Conservation (phyloP, 2,888 invertebrate species). For the Helobdella robusta region DNA sequence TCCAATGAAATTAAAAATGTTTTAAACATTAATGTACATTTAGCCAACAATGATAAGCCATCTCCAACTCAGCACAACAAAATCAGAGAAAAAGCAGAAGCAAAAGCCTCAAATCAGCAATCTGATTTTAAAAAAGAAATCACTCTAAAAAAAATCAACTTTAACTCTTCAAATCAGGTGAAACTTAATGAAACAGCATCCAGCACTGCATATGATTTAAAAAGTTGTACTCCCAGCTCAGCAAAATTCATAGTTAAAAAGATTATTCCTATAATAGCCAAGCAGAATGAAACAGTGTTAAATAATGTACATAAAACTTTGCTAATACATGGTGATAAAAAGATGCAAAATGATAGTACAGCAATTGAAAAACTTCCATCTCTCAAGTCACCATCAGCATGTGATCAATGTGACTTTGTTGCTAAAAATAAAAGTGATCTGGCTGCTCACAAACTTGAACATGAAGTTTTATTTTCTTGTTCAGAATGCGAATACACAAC, state of each 20-base stretch:
- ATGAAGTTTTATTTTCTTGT: conserved; percentile 18
- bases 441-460: not conserved
- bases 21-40: too few species aligned
- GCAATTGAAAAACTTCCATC: conserved; percentile 3
- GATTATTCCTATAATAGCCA: not conserved
- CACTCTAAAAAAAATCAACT: too few species aligned
- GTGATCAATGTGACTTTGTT: not conserved
- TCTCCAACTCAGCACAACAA: not conserved
- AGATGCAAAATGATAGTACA: too few species aligned
- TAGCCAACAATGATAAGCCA: not conserved
- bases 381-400: too few species aligned
- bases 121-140: conserved; percentile 3
- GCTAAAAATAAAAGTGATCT: not conserved
- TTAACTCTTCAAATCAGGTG: too few species aligned
- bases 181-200: not conserved
- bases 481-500: conserved; percentile 25
- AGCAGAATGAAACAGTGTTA: not conserved
- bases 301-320: not conserved
- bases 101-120: not conserved
- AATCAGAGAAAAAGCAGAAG: not conserved
- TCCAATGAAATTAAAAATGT: not conserved
- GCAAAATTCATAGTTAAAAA: conserved; percentile 4
- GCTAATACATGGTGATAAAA: too few species aligned
- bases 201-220: too few species aligned
- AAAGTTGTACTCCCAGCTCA: too few species aligned